Percentiles rank a stretch among this genome's conserved stretches.
These are phyloP conservation scores for Fregata magnificens DNA, from an alignment of 2,113 vertebrate genomes.

Conservation along the genomic window DNA sequence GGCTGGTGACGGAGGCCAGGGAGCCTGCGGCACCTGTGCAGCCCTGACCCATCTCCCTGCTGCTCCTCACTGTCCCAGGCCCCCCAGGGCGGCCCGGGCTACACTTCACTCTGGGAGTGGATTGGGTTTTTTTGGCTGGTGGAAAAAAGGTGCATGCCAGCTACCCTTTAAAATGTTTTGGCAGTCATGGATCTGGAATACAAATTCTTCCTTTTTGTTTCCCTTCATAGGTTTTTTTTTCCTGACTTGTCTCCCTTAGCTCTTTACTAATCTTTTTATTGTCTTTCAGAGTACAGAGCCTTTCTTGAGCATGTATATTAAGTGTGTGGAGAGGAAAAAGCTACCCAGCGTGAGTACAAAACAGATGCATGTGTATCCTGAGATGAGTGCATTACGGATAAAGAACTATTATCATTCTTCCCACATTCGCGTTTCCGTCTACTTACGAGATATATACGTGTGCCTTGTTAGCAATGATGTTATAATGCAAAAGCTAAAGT, in stretches of 20 bases:
- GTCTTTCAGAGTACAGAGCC: neutral
- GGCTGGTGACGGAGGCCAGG: neutral
- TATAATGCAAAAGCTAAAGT: conserved; percentile 62
- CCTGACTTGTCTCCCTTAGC: neutral
- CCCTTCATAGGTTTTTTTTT: neutral
- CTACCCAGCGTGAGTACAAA: neutral
- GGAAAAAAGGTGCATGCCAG: neutral
- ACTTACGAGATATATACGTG: conserved; percentile 30
- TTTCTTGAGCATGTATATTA: neutral
- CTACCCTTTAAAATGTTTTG: neutral
- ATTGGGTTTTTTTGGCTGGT: neutral
- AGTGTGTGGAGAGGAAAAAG: neutral
- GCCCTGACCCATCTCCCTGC: neutral
- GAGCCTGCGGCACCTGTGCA: neutral
- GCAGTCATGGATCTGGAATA: neutral
- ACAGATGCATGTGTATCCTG: neutral
- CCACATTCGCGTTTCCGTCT: neutral
- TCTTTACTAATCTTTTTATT: neutral
- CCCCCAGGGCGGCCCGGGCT: neutral
- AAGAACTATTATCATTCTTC: conserved; percentile 44
- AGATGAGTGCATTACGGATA: conserved; percentile 23
- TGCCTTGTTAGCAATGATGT: conserved; percentile 60
- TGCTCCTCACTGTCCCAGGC: rapidly evolving
- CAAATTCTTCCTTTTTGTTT: neutral
- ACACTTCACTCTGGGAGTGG: too few relatives aligned